These are phyloP conservation scores for Sphaeridia pumilis DNA, from an alignment of 2,888 invertebrate species.

Conservation along the genomic window DNA sequence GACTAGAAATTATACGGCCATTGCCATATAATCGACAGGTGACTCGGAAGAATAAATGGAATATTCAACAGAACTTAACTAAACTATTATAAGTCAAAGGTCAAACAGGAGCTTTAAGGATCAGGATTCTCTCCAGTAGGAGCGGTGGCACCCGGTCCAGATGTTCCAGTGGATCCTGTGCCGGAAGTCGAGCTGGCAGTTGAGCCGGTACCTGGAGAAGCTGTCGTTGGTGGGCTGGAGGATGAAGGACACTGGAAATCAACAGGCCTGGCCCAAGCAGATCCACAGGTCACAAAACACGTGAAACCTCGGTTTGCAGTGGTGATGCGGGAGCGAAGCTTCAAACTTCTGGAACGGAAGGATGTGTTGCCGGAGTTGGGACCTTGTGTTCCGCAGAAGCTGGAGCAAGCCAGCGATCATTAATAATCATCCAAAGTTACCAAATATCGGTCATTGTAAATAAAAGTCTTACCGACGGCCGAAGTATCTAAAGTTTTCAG, in stretches of 20 bases:
- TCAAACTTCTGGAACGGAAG: not conserved
- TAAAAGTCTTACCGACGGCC: too few relatives aligned
- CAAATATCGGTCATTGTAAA: too few relatives aligned
- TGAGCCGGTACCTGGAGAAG: not conserved
- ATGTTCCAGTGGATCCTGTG: not conserved
- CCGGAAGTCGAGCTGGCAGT: not conserved
- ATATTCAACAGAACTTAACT: too few relatives aligned
- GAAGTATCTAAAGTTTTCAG: not conserved
- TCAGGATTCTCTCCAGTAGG: too few relatives aligned
- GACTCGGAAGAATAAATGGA: too few relatives aligned
- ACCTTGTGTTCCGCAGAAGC: not conserved
- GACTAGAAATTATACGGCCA: too few relatives aligned
- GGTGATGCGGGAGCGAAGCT: not conserved
- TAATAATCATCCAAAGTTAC: too few relatives aligned
- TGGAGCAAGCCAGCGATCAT: not conserved
- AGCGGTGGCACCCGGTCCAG: too few relatives aligned
- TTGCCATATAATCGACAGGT: too few relatives aligned
- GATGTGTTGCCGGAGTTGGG: not conserved
- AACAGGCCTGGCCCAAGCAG: not conserved
- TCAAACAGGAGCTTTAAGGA: too few relatives aligned
- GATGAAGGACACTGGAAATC: not conserved
- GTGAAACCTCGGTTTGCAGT: too few relatives aligned
- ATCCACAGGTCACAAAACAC: not conserved
- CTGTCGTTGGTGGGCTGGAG: not conserved
- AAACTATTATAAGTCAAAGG: too few relatives aligned